Percentiles rank a stretch among this genome's conserved stretches.
phyloP scores from a whole-genome alignment of 1,140 invertebrate genomes.

The Camponotus floridanus region DNA sequence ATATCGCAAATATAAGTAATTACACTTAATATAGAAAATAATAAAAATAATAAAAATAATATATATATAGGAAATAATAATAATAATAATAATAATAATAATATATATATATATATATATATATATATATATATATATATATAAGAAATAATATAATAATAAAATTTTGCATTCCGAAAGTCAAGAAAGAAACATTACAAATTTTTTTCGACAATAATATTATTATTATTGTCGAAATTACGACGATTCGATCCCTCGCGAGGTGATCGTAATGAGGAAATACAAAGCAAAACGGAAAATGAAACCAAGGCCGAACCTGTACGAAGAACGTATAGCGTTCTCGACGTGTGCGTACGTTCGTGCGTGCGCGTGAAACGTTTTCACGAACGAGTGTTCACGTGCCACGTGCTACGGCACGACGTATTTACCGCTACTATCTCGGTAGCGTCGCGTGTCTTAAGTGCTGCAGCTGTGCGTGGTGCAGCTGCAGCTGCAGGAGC shows the following conservation, averaged over 20 bases:
- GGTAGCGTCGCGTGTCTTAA: slow-evolving; percentile 79
- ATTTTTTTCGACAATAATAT: not conserved
- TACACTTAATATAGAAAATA: not conserved
- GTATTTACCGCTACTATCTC: slow-evolving; percentile 80
- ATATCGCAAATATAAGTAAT: not conserved
- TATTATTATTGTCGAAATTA: slow-evolving; percentile 4
- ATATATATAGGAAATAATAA: not conserved
- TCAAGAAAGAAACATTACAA: not conserved
- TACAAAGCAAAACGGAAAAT: slow-evolving; percentile 45
- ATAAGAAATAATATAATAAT: not conserved
- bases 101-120: not conserved
- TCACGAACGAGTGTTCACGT: slow-evolving; percentile 41
- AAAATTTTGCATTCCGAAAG: not conserved
- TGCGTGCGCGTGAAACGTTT: slow-evolving; percentile 62
- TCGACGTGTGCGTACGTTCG: slow-evolving; percentile 74
- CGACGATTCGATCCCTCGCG: slow-evolving; percentile 10
- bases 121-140: no score
- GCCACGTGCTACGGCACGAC: slow-evolving; percentile 67
- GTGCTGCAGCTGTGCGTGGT: slow-evolving; percentile 79
- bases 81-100: not conserved
- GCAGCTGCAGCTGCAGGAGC: slow-evolving; percentile 75
- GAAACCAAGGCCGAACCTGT: slow-evolving; percentile 85
- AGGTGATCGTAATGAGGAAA: not conserved
- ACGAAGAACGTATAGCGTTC: slow-evolving; percentile 83
- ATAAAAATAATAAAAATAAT: not conserved